Evolutionary conservation across 2,113 vertebrate genomes (phyloP).

Genomic region (Clinocottus analis): DNA sequence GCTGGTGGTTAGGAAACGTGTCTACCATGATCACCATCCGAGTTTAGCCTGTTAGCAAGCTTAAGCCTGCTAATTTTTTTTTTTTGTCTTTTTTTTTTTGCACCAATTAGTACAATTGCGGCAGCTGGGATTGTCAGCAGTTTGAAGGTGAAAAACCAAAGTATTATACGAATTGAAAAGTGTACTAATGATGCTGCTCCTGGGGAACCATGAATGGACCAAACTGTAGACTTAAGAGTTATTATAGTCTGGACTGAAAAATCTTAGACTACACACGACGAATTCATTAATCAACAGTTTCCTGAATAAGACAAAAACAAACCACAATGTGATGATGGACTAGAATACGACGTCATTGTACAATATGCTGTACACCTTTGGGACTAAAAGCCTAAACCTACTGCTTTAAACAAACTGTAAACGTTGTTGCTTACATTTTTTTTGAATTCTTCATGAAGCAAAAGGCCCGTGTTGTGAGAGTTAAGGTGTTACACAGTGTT

Average conservation of each 20-base stretch:
- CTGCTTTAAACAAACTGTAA: constrained; percentile 28
- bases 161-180: too few relatives aligned
- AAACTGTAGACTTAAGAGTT: background rate
- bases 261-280: background rate
- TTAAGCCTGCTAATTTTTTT: background rate
- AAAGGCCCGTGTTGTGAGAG: constrained; percentile 31
- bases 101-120: background rate
- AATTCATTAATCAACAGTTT: constrained; percentile 25
- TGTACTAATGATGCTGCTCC: too few relatives aligned
- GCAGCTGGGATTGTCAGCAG: background rate
- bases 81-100: too few relatives aligned
- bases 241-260: background rate
- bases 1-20: background rate
- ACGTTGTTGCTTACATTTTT: constrained; percentile 46
- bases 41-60: background rate
- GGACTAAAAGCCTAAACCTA: constrained; percentile 13
- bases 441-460: constrained; percentile 71
- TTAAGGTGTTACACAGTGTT: constrained; percentile 58
- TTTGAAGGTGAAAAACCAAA: constrained; percentile 1
- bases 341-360: background rate
- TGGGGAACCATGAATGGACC: too few relatives aligned
- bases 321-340: constrained; percentile 3
- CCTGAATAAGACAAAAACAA: constrained; percentile 16
- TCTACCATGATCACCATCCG: background rate
- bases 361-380: background rate